A percentile compares a stretch with the other conserved stretches of the same genome.
These are phyloP conservation scores for Bolinopsis microptera DNA, from an alignment of 37 sponge, comb jelly and placozoan species.

Conservation along the genomic window DNA sequence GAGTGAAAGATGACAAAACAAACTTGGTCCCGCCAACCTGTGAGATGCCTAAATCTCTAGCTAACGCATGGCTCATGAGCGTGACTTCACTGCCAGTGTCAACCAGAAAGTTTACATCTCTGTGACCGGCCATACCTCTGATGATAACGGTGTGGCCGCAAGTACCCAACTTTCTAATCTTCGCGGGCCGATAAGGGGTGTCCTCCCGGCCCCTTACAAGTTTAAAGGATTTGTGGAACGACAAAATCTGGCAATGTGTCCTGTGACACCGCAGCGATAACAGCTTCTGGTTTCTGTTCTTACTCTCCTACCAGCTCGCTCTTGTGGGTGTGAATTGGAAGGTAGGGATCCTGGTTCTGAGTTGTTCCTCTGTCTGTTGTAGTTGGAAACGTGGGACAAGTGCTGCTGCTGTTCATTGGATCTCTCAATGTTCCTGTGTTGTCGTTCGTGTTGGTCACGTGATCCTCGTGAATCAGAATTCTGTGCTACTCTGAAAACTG, in stretches of 20 bases:
- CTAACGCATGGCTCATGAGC: neutral
- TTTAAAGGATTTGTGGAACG: neutral
- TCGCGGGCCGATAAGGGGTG: neutral
- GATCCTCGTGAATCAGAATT: neutral
- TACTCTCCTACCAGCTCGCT: neutral
- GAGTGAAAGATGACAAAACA: conserved; percentile 12
- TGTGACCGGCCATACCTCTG: neutral
- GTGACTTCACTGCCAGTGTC: conserved; percentile 5
- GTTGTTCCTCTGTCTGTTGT: neutral
- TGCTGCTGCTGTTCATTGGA: neutral
- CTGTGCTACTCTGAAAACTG: neutral
- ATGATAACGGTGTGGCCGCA: neutral
- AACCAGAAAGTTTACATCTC: neutral
- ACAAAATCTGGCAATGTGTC: conserved; percentile 21
- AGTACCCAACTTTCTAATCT: neutral
- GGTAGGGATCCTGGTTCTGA: neutral
- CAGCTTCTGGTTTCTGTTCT: conserved; percentile 18
- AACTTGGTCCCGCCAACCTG: neutral
- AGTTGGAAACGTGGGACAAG: neutral
- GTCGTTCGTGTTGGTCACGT: neutral
- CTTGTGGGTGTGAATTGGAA: neutral
- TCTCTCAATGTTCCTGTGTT: neutral
- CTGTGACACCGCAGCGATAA: neutral
- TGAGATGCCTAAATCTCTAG: neutral
- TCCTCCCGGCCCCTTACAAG: conserved; percentile 29